A percentile compares a stretch with the other conserved stretches of the same genome.
These are phyloP conservation scores for Neosalanx taihuensis DNA, from an alignment of 2,797 vertebrate species.

Conservation along the genomic window DNA sequence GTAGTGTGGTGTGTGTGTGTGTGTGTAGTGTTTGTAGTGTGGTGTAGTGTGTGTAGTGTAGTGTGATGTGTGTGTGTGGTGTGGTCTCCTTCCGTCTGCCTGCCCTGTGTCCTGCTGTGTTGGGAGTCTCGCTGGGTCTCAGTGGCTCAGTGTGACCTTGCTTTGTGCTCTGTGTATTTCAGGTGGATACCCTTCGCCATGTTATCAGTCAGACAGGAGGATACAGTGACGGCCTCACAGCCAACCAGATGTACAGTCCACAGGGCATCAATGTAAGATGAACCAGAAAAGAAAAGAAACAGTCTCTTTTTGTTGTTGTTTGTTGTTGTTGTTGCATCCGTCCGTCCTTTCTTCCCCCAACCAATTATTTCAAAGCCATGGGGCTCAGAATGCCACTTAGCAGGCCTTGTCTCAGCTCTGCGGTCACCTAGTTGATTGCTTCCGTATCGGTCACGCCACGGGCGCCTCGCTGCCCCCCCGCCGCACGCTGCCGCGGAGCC, in stretches of 20 bases:
- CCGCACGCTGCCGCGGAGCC: constrained; percentile 60
- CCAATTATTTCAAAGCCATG: constrained; percentile 92
- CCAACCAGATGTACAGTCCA: constrained; percentile 99
- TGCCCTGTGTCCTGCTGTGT: background rate
- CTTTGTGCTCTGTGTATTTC: constrained; percentile 71
- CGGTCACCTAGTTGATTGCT: constrained; percentile 84
- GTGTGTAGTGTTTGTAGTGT: too few relatives aligned
- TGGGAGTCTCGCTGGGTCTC: constrained; percentile 7
- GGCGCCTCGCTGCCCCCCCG: constrained; percentile 66
- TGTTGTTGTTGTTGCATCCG: background rate
- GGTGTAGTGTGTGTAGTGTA: too few relatives aligned
- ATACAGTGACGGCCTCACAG: constrained; percentile 98
- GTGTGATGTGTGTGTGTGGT: background rate
- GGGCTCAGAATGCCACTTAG: constrained; percentile 88
- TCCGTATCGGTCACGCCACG: constrained; percentile 73
- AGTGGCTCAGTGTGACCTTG: constrained; percentile 63
- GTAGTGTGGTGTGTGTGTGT: too few relatives aligned
- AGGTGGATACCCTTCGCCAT: constrained; percentile 99
- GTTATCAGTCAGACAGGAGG: constrained; percentile 99
- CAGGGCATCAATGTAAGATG: constrained; percentile 98
- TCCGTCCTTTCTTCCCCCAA: constrained; percentile 60
- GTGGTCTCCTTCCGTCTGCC: constrained; percentile 17
- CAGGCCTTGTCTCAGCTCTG: constrained; percentile 79
- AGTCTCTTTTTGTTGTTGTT: constrained; percentile 31
- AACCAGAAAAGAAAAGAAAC: constrained; percentile 48